Conservation (phyloP, 2,113 vertebrate genomes). For the Melanerpes aurifrons region DNA sequence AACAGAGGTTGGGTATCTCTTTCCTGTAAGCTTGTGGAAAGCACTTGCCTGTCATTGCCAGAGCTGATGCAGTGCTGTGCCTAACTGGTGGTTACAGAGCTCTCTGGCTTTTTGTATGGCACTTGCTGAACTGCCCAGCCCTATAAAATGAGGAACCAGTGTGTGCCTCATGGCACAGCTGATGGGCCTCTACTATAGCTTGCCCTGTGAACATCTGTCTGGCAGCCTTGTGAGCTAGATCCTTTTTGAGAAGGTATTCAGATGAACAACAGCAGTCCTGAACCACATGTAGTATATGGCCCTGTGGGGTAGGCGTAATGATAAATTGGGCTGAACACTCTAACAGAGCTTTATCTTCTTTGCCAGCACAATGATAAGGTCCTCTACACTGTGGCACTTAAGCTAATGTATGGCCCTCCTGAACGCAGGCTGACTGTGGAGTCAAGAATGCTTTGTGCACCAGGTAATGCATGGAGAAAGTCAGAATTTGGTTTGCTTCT, state of each 20-base stretch:
- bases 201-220: background rate
- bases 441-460: constrained; percentile 68
- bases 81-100: background rate
- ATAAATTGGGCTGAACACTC: background rate
- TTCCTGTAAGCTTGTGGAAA: background rate
- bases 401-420: background rate
- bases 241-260: background rate
- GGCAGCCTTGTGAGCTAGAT: background rate
- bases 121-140: background rate
- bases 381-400: constrained; percentile 57
- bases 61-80: background rate
- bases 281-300: accelerated
- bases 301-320: background rate
- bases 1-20: background rate
- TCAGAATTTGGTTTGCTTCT: background rate
- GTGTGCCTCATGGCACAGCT: background rate
- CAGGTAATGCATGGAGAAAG: constrained; percentile 47
- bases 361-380: constrained; percentile 49
- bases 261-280: background rate
- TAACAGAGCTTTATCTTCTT: background rate
- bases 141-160: background rate
- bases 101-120: background rate
- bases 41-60: background rate
- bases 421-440: background rate
- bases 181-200: accelerated